Conservation (phyloP, 2,113 vertebrate species). For the Gnathonemus longibarbis region DNA sequence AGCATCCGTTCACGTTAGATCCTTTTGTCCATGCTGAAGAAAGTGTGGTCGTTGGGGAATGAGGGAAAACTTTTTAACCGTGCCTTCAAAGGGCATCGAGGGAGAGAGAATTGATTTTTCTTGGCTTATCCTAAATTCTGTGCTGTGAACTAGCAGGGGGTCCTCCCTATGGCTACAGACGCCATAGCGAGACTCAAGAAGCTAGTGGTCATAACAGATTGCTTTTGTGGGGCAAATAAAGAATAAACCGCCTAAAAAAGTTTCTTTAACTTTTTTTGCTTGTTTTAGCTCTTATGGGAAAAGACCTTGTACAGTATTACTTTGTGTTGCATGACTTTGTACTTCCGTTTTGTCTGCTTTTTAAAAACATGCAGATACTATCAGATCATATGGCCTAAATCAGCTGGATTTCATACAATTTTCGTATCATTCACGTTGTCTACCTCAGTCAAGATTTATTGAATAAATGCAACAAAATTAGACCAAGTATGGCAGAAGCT, state of each 20-base stretch:
- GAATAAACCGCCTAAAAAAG: conserved; percentile 42
- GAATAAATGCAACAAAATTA: neutral
- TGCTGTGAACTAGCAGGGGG: conserved; percentile 58
- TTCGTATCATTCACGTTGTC: neutral
- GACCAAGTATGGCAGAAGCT: neutral
- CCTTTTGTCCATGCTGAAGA: conserved; percentile 41
- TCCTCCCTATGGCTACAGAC: conserved; percentile 54
- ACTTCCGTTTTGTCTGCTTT: neutral
- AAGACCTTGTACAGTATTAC: neutral
- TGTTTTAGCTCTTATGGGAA: conserved; percentile 24
- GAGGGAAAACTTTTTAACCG: conserved; percentile 50
- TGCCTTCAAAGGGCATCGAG: conserved; percentile 63
- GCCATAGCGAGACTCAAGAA: conserved; percentile 53
- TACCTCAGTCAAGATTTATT: neutral
- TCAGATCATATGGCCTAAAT: neutral
- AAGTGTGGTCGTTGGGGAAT: conserved; percentile 53
- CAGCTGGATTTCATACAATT: neutral
- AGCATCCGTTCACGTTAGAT: conserved; percentile 55
- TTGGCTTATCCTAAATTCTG: conserved; percentile 52
- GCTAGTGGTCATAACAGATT: conserved; percentile 55
- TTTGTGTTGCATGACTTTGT: neutral
- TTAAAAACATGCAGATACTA: neutral
- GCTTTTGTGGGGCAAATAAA: conserved; percentile 40
- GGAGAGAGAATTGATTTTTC: conserved; percentile 59
- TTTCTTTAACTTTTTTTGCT: conserved; percentile 43